These are phyloP conservation scores for Alentia gelatinosa DNA, from an alignment of 2,888 invertebrate genomes.

Conservation along the genomic window DNA sequence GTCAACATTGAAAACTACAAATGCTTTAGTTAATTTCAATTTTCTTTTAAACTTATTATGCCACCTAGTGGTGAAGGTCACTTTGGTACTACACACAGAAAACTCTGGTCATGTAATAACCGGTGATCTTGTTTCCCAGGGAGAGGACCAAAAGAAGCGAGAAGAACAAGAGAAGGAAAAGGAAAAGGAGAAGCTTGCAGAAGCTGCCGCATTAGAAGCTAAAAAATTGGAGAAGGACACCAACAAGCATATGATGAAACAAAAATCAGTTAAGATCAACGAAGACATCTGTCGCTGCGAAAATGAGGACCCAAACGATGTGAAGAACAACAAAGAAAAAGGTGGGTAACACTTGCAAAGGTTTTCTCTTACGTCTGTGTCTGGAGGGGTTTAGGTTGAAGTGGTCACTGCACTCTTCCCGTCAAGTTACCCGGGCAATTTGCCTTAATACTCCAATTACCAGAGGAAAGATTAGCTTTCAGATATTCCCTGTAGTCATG, in stretches of 20 bases:
- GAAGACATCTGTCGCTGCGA: slow-evolving; percentile 68
- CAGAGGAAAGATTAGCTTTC: no score
- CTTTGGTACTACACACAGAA: not conserved
- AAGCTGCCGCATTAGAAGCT: slow-evolving; percentile 68
- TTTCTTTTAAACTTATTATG: no score
- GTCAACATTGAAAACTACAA: no score
- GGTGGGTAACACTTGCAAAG: no score
- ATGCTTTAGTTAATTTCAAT: no score
- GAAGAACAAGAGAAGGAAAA: slow-evolving; percentile 62
- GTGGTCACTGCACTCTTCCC: no score
- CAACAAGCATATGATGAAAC: slow-evolving; percentile 68
- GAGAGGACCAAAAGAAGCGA: slow-evolving; percentile 58
- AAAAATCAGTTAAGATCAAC: slow-evolving; percentile 57
- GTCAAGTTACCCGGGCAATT: no score
- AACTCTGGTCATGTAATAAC: not conserved
- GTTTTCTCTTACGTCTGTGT: not conserved
- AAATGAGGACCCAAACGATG: slow-evolving; percentile 70
- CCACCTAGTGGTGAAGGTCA: not conserved
- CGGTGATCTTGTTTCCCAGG: slow-evolving; percentile 23
- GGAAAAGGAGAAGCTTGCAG: slow-evolving; percentile 66
- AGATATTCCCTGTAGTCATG: no score
- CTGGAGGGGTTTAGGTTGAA: no score
- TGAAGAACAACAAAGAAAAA: slow-evolving; percentile 67
- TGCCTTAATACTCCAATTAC: no score
- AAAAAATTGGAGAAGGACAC: slow-evolving; percentile 75